phyloP scores from a whole-genome alignment of 2,888 invertebrate genomes.

The Lepidochrysops patricia region DNA sequence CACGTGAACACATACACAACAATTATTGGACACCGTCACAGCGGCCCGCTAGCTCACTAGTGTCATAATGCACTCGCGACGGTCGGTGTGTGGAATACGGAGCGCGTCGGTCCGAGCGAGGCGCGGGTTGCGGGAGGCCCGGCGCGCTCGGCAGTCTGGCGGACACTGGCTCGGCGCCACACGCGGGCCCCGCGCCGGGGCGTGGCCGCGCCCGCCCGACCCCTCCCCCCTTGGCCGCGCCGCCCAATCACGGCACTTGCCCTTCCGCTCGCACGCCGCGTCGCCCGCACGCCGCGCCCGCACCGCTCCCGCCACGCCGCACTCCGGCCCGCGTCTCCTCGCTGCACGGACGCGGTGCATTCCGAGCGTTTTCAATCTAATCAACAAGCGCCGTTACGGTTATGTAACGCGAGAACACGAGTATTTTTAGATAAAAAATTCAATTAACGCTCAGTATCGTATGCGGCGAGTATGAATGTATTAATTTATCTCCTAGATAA shows the following conservation, averaged over 20 bases:
- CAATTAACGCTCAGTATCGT: neutral
- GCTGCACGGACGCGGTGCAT: constrained; percentile 17
- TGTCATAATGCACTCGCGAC: constrained; percentile 74
- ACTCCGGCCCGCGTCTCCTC: constrained; percentile 24
- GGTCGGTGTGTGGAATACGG: constrained; percentile 51
- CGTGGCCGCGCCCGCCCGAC: constrained; percentile 33
- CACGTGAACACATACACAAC: constrained; percentile 70
- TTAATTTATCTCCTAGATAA: neutral
- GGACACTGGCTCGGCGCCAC: constrained; percentile 67
- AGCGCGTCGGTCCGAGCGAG: constrained; percentile 70
- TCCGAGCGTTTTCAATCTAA: neutral
- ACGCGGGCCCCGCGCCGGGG: constrained; percentile 42
- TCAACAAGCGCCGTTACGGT: constrained; percentile 4
- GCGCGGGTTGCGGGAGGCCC: constrained; percentile 74
- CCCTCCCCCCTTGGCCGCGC: constrained; percentile 27
- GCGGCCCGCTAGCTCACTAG: constrained; percentile 74
- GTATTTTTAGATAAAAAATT: neutral
- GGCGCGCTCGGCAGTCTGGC: constrained; percentile 73
- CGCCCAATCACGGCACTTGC: constrained; percentile 41
- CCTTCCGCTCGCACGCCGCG: constrained; percentile 26
- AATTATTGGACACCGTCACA: constrained; percentile 67
- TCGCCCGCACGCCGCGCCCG: constrained; percentile 39
- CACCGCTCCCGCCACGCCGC: constrained; percentile 30
- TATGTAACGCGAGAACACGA: constrained; percentile 7
- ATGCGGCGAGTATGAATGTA: constrained; percentile 1